Conservation (phyloP, 2,797 vertebrate genomes). For the Rhincodon typus region DNA sequence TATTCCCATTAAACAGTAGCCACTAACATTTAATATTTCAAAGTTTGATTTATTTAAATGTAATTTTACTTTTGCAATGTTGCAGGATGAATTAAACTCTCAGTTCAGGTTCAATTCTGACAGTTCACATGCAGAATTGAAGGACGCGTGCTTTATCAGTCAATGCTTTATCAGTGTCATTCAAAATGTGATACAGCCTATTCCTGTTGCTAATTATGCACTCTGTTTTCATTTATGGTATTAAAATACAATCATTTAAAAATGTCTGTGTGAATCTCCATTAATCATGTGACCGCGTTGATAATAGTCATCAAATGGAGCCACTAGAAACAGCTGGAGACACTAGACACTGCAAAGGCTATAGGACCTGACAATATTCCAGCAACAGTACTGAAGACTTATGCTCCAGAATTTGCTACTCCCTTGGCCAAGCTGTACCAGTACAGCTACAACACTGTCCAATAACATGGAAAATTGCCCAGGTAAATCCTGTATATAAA, state of each 20-base stretch:
- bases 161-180: neutral
- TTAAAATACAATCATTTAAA: neutral
- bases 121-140: neutral
- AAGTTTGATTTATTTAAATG: conserved; percentile 16
- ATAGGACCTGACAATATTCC: too few species aligned
- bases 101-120: neutral
- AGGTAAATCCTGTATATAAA: too few species aligned
- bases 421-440: too few species aligned
- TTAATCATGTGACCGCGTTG: neutral
- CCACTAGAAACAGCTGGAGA: too few species aligned
- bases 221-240: neutral
- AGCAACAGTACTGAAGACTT: too few species aligned
- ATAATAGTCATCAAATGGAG: neutral
- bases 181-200: neutral
- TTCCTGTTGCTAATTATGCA: neutral
- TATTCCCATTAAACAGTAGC: neutral
- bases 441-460: too few species aligned
- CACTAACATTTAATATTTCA: neutral
- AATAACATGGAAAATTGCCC: too few species aligned
- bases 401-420: too few species aligned
- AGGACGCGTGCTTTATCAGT: neutral
- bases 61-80: conserved; percentile 9
- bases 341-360: too few species aligned
- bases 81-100: neutral
- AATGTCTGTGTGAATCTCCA: too few species aligned